phyloP scores from a whole-genome alignment of 1,140 invertebrate species.

The Pissodes strobi region DNA sequence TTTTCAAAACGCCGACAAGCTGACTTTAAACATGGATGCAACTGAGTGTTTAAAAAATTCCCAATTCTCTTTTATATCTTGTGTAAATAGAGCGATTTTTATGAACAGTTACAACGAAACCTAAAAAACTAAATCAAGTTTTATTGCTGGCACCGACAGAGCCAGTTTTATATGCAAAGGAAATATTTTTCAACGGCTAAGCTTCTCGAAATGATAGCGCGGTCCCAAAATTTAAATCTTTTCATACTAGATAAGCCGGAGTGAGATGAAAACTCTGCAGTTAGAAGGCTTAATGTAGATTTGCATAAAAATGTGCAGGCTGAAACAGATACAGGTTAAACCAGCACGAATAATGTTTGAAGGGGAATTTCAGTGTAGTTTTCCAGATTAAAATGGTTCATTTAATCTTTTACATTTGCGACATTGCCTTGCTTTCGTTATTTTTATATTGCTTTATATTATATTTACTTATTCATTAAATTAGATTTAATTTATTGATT shows the following conservation, averaged over 20 bases:
- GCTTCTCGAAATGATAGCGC: not conserved
- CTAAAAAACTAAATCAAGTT: not conserved
- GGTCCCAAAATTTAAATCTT: constrained; percentile 5
- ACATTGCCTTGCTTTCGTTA: no score
- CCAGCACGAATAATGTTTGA: no score
- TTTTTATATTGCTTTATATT: no score
- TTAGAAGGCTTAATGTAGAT: not conserved
- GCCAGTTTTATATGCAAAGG: not conserved
- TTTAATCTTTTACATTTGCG: no score
- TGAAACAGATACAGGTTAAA: no score
- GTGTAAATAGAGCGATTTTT: not conserved
- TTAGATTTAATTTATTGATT: no score
- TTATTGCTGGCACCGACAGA: not conserved
- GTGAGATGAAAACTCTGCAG: not conserved
- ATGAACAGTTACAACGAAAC: not conserved
- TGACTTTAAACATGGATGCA: not conserved
- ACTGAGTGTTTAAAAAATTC: not conserved
- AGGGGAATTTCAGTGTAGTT: no score
- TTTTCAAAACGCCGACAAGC: no score
- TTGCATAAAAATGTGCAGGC: constrained; percentile 2
- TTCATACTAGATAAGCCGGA: constrained; percentile 12
- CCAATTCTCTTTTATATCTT: not conserved
- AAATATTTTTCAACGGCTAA: not conserved
- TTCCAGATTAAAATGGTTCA: no score
- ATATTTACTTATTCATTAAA: no score